phyloP scores from a whole-genome alignment of 2,888 invertebrate species.

The Temnothorax rugatulus region DNA sequence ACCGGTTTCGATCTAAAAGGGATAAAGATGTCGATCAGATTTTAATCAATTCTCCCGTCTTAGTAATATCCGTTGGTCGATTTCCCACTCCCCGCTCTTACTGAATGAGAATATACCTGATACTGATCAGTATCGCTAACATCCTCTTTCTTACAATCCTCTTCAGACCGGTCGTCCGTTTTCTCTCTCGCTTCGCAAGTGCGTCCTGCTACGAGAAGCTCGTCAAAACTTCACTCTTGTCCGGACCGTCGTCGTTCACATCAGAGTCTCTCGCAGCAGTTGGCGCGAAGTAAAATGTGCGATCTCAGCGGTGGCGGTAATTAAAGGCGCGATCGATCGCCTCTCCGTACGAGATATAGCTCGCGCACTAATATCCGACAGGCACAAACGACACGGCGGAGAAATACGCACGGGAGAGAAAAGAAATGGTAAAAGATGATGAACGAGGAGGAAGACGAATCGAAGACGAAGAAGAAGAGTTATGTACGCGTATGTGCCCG shows the following conservation, averaged over 20 bases:
- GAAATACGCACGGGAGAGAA: not conserved
- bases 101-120: slow-evolving; percentile 57
- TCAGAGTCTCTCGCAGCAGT: not conserved
- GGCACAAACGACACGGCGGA: slow-evolving; percentile 55
- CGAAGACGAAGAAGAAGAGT: slow-evolving; percentile 49
- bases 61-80: slow-evolving; percentile 37
- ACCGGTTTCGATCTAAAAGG: slow-evolving; percentile 44
- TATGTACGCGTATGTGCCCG: slow-evolving; percentile 47
- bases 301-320: slow-evolving; percentile 40
- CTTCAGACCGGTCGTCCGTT: slow-evolving; percentile 23
- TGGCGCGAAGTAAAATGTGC: slow-evolving; percentile 21
- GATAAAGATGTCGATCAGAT: slow-evolving; percentile 51
- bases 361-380: slow-evolving; percentile 50
- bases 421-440: not conserved
- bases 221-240: slow-evolving; percentile 68
- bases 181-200: slow-evolving; percentile 48
- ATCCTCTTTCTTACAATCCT: slow-evolving; percentile 57
- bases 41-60: slow-evolving; percentile 35
- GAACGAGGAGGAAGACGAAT: slow-evolving; percentile 19
- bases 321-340: slow-evolving; percentile 30
- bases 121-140: slow-evolving; percentile 70
- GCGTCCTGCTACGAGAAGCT: slow-evolving; percentile 49
- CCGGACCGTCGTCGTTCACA: slow-evolving; percentile 33
- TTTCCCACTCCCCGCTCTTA: slow-evolving; percentile 18
- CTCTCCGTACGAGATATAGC: not conserved